These are phyloP conservation scores for Acleris literana DNA, from an alignment of 2,888 invertebrate genomes.

Conservation along the genomic window DNA sequence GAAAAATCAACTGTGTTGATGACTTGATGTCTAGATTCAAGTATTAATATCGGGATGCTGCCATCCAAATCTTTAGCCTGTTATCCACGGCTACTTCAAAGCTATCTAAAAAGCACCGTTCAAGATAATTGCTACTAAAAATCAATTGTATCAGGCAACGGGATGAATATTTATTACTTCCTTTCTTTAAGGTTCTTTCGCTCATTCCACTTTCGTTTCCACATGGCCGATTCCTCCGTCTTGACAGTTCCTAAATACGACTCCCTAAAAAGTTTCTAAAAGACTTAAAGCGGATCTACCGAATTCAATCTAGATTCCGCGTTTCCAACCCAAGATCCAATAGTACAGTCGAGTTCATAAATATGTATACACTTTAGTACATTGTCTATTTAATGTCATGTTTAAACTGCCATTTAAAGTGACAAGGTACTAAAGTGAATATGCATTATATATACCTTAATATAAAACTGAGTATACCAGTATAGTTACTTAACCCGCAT, in stretches of 20 bases:
- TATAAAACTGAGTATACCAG: constrained; percentile 9
- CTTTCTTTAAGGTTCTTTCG: neutral
- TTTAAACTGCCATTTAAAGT: too few relatives aligned
- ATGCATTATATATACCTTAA: neutral
- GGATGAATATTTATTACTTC: neutral
- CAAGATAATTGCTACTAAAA: neutral
- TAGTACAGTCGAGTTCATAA: too few relatives aligned
- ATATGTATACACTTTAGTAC: too few relatives aligned
- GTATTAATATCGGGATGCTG: too few relatives aligned
- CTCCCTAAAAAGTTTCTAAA: neutral
- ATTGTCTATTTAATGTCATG: too few relatives aligned
- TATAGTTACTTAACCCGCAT: constrained; percentile 6
- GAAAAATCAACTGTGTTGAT: too few relatives aligned
- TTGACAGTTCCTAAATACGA: neutral
- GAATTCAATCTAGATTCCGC: constrained; percentile 6
- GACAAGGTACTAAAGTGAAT: too few relatives aligned
- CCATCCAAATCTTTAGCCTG: too few relatives aligned
- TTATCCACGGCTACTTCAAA: too few relatives aligned
- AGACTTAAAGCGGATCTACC: constrained; percentile 4
- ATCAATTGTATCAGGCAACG: neutral
- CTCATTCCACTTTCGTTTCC: neutral
- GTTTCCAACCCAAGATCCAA: constrained; percentile 12
- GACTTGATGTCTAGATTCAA: too few relatives aligned
- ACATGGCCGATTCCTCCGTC: neutral
- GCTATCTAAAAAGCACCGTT: neutral